Conservation (phyloP, 2,888 invertebrate genomes). For the Cryptocheilus praepositus region DNA sequence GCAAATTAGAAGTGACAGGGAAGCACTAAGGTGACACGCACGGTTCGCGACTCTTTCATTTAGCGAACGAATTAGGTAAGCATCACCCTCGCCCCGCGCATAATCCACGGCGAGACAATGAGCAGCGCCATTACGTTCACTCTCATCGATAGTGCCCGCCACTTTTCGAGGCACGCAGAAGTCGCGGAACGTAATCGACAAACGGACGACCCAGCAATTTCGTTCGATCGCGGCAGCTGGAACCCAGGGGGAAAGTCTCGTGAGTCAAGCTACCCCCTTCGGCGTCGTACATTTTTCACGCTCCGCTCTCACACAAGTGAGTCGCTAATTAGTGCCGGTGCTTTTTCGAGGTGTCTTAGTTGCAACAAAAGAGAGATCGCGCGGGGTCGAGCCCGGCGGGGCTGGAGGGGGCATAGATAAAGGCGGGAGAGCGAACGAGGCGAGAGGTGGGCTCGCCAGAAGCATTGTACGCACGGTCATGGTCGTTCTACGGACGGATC, state of each 20-base stretch:
- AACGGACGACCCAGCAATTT: background rate
- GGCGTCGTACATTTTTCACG: background rate
- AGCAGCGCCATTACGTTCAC: too few species aligned
- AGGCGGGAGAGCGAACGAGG: constrained; percentile 65
- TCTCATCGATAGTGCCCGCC: too few species aligned
- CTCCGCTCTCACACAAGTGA: constrained; percentile 14
- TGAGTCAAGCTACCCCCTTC: too few species aligned
- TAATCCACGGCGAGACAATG: too few species aligned
- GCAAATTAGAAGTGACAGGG: constrained; percentile 53
- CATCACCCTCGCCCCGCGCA: constrained; percentile 2
- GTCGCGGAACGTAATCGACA: background rate
- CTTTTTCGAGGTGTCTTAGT: constrained; percentile 46
- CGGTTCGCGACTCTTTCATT: background rate
- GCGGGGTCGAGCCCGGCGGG: too few species aligned
- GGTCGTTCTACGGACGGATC: constrained; percentile 77
- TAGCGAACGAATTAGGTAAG: background rate
- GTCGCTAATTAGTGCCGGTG: constrained; percentile 49
- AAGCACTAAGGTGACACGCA: constrained; percentile 45
- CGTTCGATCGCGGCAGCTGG: background rate
- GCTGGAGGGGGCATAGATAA: constrained; percentile 23
- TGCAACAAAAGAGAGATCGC: constrained; percentile 36
- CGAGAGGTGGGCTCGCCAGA: constrained; percentile 70
- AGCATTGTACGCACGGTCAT: constrained; percentile 78
- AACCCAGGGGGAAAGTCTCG: too few species aligned
- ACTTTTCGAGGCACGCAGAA: too few species aligned